Conservation (phyloP, 2,888 invertebrate genomes). For the Drosophila anomalata region DNA sequence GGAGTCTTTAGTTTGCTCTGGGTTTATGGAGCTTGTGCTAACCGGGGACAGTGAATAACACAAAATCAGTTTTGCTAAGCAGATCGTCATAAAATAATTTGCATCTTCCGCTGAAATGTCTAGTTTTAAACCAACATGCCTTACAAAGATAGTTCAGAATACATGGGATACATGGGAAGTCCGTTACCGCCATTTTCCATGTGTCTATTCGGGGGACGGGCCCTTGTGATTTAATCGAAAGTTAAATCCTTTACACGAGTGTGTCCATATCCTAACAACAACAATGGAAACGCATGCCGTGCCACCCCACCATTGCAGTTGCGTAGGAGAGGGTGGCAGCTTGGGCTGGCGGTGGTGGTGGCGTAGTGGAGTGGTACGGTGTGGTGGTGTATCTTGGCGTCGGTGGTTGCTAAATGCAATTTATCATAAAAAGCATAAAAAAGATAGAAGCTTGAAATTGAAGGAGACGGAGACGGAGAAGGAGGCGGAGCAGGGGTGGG, state of each 20-base stretch:
- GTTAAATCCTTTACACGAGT: constrained; percentile 68
- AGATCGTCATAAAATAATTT: neutral
- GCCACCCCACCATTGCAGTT: constrained; percentile 20
- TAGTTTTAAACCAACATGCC: neutral
- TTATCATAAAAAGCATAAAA: constrained; percentile 71
- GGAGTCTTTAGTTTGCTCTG: neutral
- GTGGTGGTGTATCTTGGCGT: constrained; percentile 46
- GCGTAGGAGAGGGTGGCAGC: constrained; percentile 56
- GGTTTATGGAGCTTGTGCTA: neutral
- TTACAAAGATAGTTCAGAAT: neutral
- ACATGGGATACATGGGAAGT: neutral
- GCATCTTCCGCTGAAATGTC: neutral
- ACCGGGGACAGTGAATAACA: neutral
- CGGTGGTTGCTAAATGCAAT: constrained; percentile 79
- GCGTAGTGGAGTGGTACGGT: constrained; percentile 10
- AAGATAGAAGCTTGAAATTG: constrained; percentile 68
- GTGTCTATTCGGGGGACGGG: constrained; percentile 42
- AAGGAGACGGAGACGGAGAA: constrained; percentile 45
- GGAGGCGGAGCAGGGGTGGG: constrained; percentile 31
- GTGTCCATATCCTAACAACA: constrained; percentile 54
- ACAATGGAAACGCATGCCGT: constrained; percentile 64
- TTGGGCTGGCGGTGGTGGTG: constrained; percentile 26
- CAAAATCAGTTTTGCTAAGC: neutral
- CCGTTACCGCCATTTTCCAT: constrained; percentile 57
- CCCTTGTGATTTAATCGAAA: constrained; percentile 30